Percentiles rank a stretch among this genome's conserved stretches.
Conservation (phyloP, 2,888 invertebrate genomes). For the Molorchus minor region DNA sequence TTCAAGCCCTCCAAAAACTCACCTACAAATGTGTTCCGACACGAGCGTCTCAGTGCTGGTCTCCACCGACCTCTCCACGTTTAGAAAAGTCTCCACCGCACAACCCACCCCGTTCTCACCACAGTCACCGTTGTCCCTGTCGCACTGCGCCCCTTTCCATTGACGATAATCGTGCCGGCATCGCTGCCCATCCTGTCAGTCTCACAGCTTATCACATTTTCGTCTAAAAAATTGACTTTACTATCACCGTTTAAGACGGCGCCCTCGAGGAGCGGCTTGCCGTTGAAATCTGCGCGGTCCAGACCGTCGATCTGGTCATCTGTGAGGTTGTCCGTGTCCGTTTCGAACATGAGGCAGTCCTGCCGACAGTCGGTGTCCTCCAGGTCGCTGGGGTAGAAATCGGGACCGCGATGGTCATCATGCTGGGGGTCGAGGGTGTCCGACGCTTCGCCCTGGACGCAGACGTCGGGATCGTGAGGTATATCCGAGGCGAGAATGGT, state of each 20-base stretch:
- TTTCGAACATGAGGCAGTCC: conserved; percentile 56
- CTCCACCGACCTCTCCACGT: conserved; percentile 58
- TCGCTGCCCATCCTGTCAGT: conserved; percentile 37
- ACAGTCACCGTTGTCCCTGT: neutral
- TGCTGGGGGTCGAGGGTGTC: conserved; percentile 29
- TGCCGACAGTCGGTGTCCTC: conserved; percentile 54
- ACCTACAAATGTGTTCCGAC: conserved; percentile 53
- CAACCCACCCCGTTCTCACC: conserved; percentile 29
- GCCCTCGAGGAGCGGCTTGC: no score
- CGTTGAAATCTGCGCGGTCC: conserved; percentile 35
- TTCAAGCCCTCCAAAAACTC: no score
- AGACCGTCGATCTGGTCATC: conserved; percentile 50
- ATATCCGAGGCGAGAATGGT: conserved; percentile 36
- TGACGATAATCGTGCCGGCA: conserved; percentile 2
- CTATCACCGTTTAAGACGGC: no score
- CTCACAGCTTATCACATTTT: conserved; percentile 51
- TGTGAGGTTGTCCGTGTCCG: conserved; percentile 32
- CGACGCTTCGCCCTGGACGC: neutral
- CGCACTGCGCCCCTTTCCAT: neutral
- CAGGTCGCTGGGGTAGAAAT: conserved; percentile 49
- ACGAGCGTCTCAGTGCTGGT: conserved; percentile 68
- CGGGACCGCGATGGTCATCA: conserved; percentile 31
- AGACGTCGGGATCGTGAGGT: conserved; percentile 15
- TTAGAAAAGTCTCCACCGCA: conserved; percentile 52
- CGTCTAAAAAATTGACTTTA: conserved; percentile 37